Conservation (phyloP, 2,797 vertebrate species). For the Iguana delicatissima region DNA sequence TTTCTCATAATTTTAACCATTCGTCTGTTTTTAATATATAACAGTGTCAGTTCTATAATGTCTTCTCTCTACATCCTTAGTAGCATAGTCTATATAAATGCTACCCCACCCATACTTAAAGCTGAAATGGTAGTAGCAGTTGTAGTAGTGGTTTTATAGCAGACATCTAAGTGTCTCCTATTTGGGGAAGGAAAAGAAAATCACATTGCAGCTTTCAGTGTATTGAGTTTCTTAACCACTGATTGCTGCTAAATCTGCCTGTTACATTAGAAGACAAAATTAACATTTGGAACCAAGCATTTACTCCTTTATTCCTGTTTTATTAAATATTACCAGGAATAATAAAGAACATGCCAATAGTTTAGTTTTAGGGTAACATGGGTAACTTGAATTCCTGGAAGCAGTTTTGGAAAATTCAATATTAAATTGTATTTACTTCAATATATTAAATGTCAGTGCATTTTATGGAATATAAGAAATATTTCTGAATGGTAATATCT, state of each 20-base stretch:
- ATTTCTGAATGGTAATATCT: background rate
- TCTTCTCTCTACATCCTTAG: too few relatives aligned
- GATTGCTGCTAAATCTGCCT: background rate
- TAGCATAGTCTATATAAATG: background rate
- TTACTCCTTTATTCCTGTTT: background rate
- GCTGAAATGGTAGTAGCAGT: background rate
- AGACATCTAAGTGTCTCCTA: background rate
- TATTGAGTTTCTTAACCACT: background rate
- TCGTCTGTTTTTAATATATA: background rate
- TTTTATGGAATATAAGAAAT: background rate
- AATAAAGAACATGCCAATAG: background rate
- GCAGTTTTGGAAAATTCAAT: conserved; percentile 52
- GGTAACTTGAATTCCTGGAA: conserved; percentile 51
- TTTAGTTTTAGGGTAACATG: background rate
- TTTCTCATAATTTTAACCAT: background rate
- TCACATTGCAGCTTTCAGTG: too few relatives aligned
- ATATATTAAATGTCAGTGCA: conserved; percentile 31
- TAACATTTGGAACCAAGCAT: background rate
- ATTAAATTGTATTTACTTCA: conserved; percentile 19
- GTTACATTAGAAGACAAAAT: background rate
- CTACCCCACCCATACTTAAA: background rate
- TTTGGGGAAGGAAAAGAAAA: too few relatives aligned
- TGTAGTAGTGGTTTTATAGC: background rate
- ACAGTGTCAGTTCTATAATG: background rate
- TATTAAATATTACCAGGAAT: background rate